Base-by-base conservation (phyloP, 2,113 vertebrate species). In the Seriola quinqueradiata region DNA sequence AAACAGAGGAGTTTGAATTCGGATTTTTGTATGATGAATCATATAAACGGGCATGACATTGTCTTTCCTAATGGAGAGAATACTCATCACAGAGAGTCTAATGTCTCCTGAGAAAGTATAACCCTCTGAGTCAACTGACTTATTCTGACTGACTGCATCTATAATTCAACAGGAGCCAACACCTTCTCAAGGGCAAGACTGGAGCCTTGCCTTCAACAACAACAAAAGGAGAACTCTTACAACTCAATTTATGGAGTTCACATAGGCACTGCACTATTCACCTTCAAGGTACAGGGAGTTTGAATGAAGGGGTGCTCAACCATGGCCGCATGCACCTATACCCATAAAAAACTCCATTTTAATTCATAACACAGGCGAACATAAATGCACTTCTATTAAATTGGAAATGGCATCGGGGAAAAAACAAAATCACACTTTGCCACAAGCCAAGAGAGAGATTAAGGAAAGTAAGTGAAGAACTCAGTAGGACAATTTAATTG, bases 331-430 rank as follows among this genome's bases (percentile, higher is more conserved):
- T 82, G 83, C 91, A 88, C 72, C 87, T 87, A 76, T 59, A 64
- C 83, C 82, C 82, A 83, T 93, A 91, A 92, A 91, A 83, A 87
- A 88, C 73, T 86, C 86, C 2, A 90, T 92, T 91, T 92, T 92
- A 91, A 93, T 92, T 94, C 87, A 87, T 79, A 91, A 93, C 86
- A 87, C 87, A 85, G 75, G 72, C 66, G 70, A 84, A 90, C 92
- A 86, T 83, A 89, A 90, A 90, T 75, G 76, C 85, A 87, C 90
- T 92, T 90, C 86, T 83, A 92, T 92, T 93, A 92, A 92, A 92
- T 70, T 89, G 85, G 83, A 94, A 93, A 94, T 90, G 88, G 89
- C 88, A 89, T 79, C 1, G 38, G 17, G 60, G 64, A 59, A 55
- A 70, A 85, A 82, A 84, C 63, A 86, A 89, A 92, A 91, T 90